Evolutionary conservation across 2,888 invertebrate species (phyloP).

Genomic region (Chymomyza caudatula): DNA sequence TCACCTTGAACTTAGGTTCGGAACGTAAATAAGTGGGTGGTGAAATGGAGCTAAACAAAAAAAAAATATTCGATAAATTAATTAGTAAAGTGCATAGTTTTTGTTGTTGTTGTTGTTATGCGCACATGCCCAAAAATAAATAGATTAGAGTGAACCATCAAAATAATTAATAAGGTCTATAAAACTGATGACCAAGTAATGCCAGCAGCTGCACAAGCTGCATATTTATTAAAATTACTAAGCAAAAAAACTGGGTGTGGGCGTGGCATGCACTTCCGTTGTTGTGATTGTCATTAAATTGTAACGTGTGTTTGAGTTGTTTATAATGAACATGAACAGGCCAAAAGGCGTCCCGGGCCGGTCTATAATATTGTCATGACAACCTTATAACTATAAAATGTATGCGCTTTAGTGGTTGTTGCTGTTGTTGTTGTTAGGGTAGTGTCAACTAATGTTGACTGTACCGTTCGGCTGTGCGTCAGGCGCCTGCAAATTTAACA

Average conservation of each 20-base stretch:
- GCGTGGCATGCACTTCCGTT: conserved; percentile 34
- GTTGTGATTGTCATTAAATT: conserved; percentile 37
- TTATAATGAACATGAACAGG: neutral
- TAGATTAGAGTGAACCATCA: neutral
- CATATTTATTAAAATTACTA: conserved; percentile 2
- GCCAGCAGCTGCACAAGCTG: conserved; percentile 11
- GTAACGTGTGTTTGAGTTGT: neutral
- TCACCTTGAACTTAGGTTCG: neutral
- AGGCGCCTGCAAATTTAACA: neutral
- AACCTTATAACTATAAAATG: neutral
- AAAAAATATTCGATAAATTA: neutral
- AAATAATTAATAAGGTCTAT: neutral
- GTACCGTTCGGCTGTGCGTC: neutral
- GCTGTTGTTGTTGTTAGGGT: conserved; percentile 19
- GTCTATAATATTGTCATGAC: neutral
- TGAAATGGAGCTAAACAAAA: neutral
- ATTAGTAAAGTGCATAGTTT: conserved; percentile 3
- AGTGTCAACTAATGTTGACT: conserved; percentile 11
- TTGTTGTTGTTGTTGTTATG: conserved; percentile 29
- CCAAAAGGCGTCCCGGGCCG: no score
- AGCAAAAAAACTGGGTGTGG: neutral
- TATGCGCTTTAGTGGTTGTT: neutral
- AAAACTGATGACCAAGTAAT: neutral
- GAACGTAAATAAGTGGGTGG: neutral
- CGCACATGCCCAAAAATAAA: conserved; percentile 9